phyloP scores from a whole-genome alignment of 1,140 invertebrate genomes.

The Eufriesea mexicana region DNA sequence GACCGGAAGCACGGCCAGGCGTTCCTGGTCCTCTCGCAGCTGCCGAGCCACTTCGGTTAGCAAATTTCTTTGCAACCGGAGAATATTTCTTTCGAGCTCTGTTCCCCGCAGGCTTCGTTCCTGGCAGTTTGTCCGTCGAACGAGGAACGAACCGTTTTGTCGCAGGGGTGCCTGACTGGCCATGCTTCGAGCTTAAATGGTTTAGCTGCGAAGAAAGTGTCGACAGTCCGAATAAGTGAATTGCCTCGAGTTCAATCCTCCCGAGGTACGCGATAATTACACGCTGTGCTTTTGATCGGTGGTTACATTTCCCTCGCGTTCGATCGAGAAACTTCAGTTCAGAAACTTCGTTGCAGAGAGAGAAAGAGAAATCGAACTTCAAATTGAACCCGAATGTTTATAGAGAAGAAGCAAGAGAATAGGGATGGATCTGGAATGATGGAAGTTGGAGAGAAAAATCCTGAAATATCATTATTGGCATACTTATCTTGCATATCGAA shows the following conservation, averaged over 20 bases:
- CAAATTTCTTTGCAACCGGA: slow-evolving; percentile 22
- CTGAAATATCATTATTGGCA: too few relatives aligned
- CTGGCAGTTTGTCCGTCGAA: neutral
- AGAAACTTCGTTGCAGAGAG: too few relatives aligned
- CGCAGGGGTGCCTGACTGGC: too few relatives aligned
- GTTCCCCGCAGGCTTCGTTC: neutral
- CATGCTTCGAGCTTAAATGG: neutral
- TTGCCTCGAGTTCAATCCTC: too few relatives aligned
- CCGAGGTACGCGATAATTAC: neutral
- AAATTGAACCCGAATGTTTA: too few relatives aligned
- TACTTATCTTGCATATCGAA: too few relatives aligned
- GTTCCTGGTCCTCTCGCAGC: neutral
- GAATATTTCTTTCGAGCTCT: neutral
- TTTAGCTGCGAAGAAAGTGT: neutral
- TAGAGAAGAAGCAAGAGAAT: too few relatives aligned
- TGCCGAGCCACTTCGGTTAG: slow-evolving; percentile 8
- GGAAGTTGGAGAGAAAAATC: too few relatives aligned
- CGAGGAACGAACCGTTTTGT: neutral
- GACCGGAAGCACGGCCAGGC: slow-evolving; percentile 8
- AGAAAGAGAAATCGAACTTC: too few relatives aligned
- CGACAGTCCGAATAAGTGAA: neutral
- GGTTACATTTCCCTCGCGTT: neutral
- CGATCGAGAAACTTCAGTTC: too few relatives aligned
- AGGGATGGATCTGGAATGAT: too few relatives aligned
- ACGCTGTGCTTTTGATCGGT: neutral